phyloP scores from a whole-genome alignment of 2,888 invertebrate genomes.

The Mechanitis mazaeus region DNA sequence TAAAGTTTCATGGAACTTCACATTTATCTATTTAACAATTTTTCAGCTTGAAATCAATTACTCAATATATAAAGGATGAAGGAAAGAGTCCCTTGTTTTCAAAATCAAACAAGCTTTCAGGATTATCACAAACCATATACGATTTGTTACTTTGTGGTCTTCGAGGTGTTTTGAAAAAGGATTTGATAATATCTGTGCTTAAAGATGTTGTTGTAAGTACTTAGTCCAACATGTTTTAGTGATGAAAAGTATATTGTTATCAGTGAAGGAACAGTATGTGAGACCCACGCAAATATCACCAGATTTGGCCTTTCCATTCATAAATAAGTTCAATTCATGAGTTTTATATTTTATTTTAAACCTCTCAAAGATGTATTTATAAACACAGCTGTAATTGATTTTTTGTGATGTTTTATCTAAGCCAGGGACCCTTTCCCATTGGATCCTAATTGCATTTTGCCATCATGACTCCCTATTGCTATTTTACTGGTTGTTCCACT shows the following conservation, averaged over 20 bases:
- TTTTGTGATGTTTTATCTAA: too few relatives aligned
- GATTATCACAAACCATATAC: constrained; percentile 85
- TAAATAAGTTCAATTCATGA: too few relatives aligned
- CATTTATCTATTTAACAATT: constrained; percentile 33
- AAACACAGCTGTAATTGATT: too few relatives aligned
- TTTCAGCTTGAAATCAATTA: constrained; percentile 79
- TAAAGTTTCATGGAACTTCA: too few relatives aligned
- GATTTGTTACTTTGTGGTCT: constrained; percentile 88
- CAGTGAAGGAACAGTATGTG: too few relatives aligned
- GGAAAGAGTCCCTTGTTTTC: constrained; percentile 79
- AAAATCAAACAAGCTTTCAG: constrained; percentile 78
- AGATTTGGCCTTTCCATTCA: too few relatives aligned
- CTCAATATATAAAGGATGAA: constrained; percentile 80
- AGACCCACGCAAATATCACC: too few relatives aligned
- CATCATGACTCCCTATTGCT: too few relatives aligned
- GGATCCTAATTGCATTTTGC: too few relatives aligned
- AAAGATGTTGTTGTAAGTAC: constrained; percentile 85
- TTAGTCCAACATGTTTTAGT: constrained; percentile 4
- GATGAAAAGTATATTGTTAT: not conserved
- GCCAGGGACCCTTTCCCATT: too few relatives aligned
- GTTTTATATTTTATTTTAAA: too few relatives aligned
- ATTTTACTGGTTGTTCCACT: not conserved
- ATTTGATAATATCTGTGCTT: constrained; percentile 83
- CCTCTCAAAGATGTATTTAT: too few relatives aligned
- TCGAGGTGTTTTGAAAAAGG: constrained; percentile 85